These are phyloP conservation scores for Exephanes ischioxanthus DNA, from an alignment of 2,888 invertebrate species.

Conservation along the genomic window DNA sequence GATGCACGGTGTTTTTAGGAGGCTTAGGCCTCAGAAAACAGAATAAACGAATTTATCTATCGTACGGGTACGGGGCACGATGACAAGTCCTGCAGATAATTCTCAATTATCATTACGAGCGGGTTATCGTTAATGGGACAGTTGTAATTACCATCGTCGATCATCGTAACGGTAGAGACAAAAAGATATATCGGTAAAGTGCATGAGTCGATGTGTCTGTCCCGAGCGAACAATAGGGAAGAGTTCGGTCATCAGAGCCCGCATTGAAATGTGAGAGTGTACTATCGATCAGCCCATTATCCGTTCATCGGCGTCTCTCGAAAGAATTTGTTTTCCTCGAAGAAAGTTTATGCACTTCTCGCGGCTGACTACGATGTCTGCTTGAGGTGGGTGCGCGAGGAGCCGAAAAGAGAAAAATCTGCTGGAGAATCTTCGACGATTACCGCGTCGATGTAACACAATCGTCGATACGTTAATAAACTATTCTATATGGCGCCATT, in stretches of 20 bases:
- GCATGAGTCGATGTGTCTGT: background rate
- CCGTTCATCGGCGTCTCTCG: background rate
- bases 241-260: conserved; percentile 30
- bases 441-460: conserved; percentile 10
- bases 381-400: background rate
- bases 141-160: conserved; percentile 26
- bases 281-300: conserved; percentile 15
- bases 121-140: conserved; percentile 28
- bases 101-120: background rate
- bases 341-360: conserved; percentile 19
- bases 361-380: too few relatives aligned
- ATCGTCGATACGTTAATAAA: conserved; percentile 13
- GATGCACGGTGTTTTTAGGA: too few relatives aligned
- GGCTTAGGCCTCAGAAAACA: too few relatives aligned
- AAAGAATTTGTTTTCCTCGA: conserved; percentile 25
- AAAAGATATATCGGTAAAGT: conserved; percentile 23
- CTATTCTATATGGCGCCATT: conserved; percentile 14
- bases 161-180: conserved; percentile 9
- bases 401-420: background rate
- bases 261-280: conserved; percentile 4
- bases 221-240: conserved; percentile 24
- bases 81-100: conserved; percentile 14
- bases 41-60: too few relatives aligned
- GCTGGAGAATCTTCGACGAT: conserved; percentile 16
- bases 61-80: background rate